Evolutionary conservation across 2,113 vertebrate genomes (phyloP).

Genomic region (Sinocyclocheilus anophthalmus): DNA sequence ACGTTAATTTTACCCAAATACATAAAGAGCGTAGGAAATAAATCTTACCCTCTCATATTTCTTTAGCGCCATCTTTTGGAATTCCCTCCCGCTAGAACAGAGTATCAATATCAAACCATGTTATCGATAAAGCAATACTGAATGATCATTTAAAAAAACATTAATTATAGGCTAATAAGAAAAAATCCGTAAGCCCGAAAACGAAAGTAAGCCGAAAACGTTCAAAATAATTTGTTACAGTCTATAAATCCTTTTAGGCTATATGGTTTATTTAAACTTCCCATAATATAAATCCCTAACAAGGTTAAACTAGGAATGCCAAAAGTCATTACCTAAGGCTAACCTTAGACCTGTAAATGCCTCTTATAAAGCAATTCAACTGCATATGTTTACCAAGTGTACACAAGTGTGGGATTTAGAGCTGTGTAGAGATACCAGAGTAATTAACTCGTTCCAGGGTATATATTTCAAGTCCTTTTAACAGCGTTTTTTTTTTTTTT

Average conservation of each 20-base stretch:
- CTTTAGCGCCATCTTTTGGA: slow-evolving; percentile 65
- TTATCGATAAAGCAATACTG: neutral
- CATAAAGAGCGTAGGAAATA: neutral
- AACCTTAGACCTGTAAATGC: neutral
- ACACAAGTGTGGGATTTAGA: neutral
- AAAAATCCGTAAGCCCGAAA: neutral
- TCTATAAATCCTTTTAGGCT: too few species aligned
- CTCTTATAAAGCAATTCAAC: neutral
- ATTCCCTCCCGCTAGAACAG: neutral
- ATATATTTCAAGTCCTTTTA: too few species aligned
- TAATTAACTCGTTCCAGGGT: too few species aligned
- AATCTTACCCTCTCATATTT: slow-evolving; percentile 50
- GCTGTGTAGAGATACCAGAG: neutral
- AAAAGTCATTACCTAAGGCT: neutral
- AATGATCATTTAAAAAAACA: neutral
- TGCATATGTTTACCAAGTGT: slow-evolving; percentile 5
- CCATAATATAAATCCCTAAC: too few species aligned
- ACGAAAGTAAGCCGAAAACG: neutral
- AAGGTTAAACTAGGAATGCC: neutral
- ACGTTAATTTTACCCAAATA: neutral
- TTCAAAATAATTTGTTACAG: neutral
- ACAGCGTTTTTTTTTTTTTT: too few species aligned
- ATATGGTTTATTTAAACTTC: neutral
- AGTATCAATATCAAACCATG: neutral
- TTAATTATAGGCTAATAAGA: neutral